Percentiles rank a stretch among this genome's conserved stretches.
phyloP scores from a whole-genome alignment of 2,113 vertebrate genomes.

The Chaetodon trifascialis region DNA sequence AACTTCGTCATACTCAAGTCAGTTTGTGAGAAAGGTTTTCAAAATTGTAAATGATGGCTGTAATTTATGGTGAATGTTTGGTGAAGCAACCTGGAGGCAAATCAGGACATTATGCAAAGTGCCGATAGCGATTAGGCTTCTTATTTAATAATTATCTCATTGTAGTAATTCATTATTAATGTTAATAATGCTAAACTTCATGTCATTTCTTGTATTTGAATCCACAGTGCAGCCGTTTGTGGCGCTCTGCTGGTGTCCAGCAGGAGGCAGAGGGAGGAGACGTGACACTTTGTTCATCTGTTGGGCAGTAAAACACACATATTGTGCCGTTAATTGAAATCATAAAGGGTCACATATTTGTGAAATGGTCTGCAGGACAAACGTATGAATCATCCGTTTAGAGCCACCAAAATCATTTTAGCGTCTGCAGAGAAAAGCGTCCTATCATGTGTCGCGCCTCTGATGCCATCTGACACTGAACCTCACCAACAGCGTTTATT shows the following conservation, averaged over 20 bases:
- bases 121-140: slow-evolving; percentile 11
- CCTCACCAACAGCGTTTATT: not conserved
- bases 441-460: not conserved
- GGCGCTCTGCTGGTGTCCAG: not conserved
- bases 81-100: slow-evolving; percentile 1
- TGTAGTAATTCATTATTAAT: too few species aligned
- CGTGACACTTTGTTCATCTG: too few species aligned
- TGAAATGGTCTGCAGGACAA: not conserved
- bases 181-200: not conserved
- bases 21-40: not conserved
- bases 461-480: slow-evolving; percentile 1
- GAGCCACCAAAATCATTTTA: not conserved
- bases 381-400: not conserved
- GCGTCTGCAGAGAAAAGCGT: not conserved
- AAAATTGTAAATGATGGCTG: not conserved
- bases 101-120: slow-evolving; percentile 48
- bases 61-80: slow-evolving; percentile 15
- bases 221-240: not conserved
- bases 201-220: slow-evolving; percentile 22
- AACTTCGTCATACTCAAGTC: not conserved
- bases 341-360: not conserved
- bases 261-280: too few species aligned
- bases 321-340: not conserved
- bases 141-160: slow-evolving; percentile 18
- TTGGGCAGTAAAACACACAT: not conserved